Evolutionary conservation across 2,888 invertebrate genomes (phyloP).

Genomic region (Salpingus planirostris): DNA sequence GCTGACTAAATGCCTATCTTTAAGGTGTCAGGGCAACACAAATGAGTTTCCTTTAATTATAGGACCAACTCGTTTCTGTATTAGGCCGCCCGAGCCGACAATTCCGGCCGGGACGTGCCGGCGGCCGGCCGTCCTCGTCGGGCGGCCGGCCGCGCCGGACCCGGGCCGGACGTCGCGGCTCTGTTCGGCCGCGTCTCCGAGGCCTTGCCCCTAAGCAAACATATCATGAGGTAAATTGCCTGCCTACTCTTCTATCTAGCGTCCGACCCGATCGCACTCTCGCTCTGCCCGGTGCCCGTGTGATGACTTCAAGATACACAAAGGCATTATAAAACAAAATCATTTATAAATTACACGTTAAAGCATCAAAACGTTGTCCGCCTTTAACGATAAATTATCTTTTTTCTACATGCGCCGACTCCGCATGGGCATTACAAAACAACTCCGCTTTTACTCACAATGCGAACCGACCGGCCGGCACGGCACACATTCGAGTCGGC

Average conservation of each 20-base stretch:
- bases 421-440: too few species aligned
- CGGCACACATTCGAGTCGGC: too few species aligned
- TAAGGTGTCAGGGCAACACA: conserved; percentile 44
- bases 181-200: conserved; percentile 25
- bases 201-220: conserved; percentile 43
- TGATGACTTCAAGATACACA: conserved; percentile 40
- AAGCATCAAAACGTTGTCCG: conserved; percentile 43
- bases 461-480: too few species aligned
- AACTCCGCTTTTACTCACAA: too few species aligned
- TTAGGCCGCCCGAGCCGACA: conserved; percentile 33
- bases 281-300: conserved; percentile 32
- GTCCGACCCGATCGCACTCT: conserved; percentile 31
- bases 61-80: conserved; percentile 41
- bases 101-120: conserved; percentile 8
- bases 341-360: conserved; percentile 43
- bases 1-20: conserved; percentile 45
- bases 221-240: conserved; percentile 44
- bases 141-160: conserved; percentile 2
- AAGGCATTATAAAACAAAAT: conserved; percentile 42
- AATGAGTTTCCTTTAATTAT: conserved; percentile 45
- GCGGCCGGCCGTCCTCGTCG: conserved; percentile 5
- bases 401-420: too few species aligned
- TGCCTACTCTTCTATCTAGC: conserved; percentile 37
- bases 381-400: conserved; percentile 42
- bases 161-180: conserved; percentile 10